These are phyloP conservation scores for Corydoras maculifer DNA, from an alignment of 2,113 vertebrate species.

Conservation along the genomic window DNA sequence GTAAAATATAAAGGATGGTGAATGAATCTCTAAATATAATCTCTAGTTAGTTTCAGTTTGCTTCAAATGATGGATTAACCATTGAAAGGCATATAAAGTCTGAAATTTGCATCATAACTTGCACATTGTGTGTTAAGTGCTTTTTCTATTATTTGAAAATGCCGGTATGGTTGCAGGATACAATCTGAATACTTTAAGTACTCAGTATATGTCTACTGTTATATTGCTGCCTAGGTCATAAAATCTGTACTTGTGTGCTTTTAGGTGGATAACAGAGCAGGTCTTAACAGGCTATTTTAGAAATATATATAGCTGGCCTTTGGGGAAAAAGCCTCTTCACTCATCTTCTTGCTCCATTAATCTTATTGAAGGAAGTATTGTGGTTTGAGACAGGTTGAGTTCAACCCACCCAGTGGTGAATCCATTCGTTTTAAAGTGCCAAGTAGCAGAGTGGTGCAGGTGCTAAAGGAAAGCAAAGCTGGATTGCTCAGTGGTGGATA, in stretches of 20 bases:
- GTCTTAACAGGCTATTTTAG: background rate
- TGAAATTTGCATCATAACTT: no score
- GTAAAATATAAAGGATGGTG: no score
- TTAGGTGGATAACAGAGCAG: background rate
- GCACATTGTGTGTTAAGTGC: no score
- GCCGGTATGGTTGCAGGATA: no score
- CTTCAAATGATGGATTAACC: no score
- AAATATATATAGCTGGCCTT: background rate
- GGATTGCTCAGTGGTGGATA: no score
- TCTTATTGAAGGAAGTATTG: background rate
- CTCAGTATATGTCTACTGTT: no score
- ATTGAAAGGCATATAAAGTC: no score
- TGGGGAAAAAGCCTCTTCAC: background rate
- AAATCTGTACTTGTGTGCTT: background rate
- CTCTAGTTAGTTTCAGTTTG: no score
- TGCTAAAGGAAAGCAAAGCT: slow-evolving; percentile 16
- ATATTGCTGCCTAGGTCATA: background rate
- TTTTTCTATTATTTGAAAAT: no score
- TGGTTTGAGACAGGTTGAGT: slow-evolving; percentile 12
- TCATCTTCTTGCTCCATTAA: slow-evolving; percentile 15
- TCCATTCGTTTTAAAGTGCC: slow-evolving; percentile 18
- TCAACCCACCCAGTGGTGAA: slow-evolving; percentile 12
- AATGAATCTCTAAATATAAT: no score
- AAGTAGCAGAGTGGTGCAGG: background rate
- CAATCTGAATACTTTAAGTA: no score